These are phyloP conservation scores for Caenorhabditis wallacei DNA, from an alignment of 2,888 invertebrate species.

Conservation along the genomic window DNA sequence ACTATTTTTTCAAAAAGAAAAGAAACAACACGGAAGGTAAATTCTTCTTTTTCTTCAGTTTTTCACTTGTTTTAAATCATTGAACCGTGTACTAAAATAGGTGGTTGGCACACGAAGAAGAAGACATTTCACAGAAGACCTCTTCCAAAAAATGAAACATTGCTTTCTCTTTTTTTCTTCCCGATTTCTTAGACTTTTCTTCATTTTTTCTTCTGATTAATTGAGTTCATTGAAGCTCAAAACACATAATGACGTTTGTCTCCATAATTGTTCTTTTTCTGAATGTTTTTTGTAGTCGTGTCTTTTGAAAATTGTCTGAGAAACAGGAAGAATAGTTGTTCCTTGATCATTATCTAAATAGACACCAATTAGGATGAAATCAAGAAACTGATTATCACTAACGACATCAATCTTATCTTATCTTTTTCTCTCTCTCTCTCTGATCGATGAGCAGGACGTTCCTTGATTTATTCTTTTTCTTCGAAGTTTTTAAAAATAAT, in stretches of 20 bases:
- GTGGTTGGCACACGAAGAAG: slow-evolving; percentile 25
- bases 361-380: slow-evolving; percentile 11
- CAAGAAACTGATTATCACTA: slow-evolving; percentile 1
- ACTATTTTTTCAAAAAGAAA: slow-evolving; percentile 8
- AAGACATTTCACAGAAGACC: slow-evolving; percentile 26
- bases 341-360: slow-evolving; percentile 16
- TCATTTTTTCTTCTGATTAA: slow-evolving; percentile 21
- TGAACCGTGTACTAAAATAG: slow-evolving; percentile 49
- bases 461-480: neutral
- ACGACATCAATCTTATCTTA: slow-evolving; percentile 18
- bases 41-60: slow-evolving; percentile 1
- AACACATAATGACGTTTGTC: slow-evolving; percentile 37
- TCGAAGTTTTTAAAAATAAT: neutral
- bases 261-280: neutral
- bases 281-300: neutral
- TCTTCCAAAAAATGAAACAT: slow-evolving; percentile 8
- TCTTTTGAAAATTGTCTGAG: too few relatives aligned
- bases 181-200: neutral
- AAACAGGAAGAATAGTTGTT: neutral
- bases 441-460: neutral
- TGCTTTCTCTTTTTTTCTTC: slow-evolving; percentile 8
- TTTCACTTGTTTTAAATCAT: slow-evolving; percentile 25
- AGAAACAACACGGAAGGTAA: slow-evolving; percentile 49
- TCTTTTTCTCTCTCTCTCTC: slow-evolving; percentile 20
- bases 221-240: slow-evolving; percentile 17